phyloP scores from a whole-genome alignment of 35 echinoderm and acorn worm species.

The Heliocidaris erythrogramma region DNA sequence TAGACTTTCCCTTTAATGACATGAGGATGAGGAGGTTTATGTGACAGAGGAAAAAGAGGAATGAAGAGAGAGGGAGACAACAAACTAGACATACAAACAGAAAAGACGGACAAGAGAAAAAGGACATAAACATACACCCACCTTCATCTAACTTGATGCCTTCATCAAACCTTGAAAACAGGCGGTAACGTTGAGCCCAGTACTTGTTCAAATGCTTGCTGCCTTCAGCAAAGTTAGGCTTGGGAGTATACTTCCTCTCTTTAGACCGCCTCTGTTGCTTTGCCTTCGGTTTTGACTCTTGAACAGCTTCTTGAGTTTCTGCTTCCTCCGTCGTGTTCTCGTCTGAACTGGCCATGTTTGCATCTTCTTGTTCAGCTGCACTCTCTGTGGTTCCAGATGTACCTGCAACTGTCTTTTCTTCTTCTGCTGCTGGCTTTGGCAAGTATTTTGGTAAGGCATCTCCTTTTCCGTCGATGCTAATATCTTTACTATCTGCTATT shows the following conservation, averaged over 20 bases:
- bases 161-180: slow-evolving; percentile 92
- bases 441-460: too few species aligned
- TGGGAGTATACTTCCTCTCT: slow-evolving; percentile 55
- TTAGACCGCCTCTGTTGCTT: slow-evolving; percentile 25
- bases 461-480: too few species aligned
- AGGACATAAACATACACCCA: slow-evolving; percentile 7
- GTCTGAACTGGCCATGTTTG: background rate
- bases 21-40: too few species aligned
- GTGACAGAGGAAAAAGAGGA: too few species aligned
- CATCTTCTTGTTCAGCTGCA: background rate
- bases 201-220: slow-evolving; percentile 73
- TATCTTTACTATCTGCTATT: too few species aligned
- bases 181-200: slow-evolving; percentile 92
- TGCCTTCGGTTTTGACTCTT: background rate
- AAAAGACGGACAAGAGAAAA: too few species aligned
- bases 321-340: background rate
- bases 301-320: background rate
- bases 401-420: background rate
- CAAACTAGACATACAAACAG: too few species aligned
- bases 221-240: slow-evolving; percentile 51
- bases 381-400: background rate
- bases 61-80: too few species aligned
- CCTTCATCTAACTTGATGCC: slow-evolving; percentile 94
- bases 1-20: too few species aligned
- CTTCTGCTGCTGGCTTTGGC: background rate